phyloP scores from a whole-genome alignment of 1,140 invertebrate species.

The Probaryconus sp. region DNA sequence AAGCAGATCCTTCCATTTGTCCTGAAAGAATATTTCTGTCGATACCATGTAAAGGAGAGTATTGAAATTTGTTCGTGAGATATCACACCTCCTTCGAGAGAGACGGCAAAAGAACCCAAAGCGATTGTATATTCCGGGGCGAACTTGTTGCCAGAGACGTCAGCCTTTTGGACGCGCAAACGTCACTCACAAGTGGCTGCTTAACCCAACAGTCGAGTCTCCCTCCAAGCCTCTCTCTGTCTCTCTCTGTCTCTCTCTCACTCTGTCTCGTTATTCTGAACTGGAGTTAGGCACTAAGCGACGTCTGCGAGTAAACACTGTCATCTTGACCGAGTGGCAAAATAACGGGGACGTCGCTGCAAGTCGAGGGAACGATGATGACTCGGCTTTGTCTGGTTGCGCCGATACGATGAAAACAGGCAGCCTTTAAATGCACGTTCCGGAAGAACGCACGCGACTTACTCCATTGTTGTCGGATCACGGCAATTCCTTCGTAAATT shows the following conservation, averaged over 20 bases:
- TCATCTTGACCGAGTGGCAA: constrained; percentile 59
- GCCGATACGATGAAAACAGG: constrained; percentile 46
- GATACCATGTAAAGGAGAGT: too few species aligned
- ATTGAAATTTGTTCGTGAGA: too few species aligned
- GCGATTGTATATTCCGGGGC: too few species aligned
- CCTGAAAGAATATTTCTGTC: constrained; percentile 11
- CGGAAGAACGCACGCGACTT: constrained; percentile 62
- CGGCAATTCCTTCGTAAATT: constrained; percentile 50
- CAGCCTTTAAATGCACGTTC: constrained; percentile 57
- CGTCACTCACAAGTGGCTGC: constrained; percentile 5
- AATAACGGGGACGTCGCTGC: constrained; percentile 39
- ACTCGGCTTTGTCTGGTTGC: constrained; percentile 52
- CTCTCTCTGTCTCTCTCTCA: constrained; percentile 9
- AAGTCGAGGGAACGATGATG: constrained; percentile 38
- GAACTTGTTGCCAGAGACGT: constrained; percentile 6
- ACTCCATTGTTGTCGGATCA: constrained; percentile 58
- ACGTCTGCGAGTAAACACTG: constrained; percentile 50
- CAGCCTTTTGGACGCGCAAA: constrained; percentile 23
- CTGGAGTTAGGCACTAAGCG: constrained; percentile 27
- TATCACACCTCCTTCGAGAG: too few species aligned
- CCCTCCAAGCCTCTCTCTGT: not conserved
- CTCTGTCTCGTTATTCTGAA: too few species aligned
- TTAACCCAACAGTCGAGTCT: constrained; percentile 26
- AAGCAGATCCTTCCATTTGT: constrained; percentile 16
- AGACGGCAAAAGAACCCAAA: too few species aligned